Conservation (phyloP, 1,140 invertebrate species). For the Andricus grossulariae region DNA sequence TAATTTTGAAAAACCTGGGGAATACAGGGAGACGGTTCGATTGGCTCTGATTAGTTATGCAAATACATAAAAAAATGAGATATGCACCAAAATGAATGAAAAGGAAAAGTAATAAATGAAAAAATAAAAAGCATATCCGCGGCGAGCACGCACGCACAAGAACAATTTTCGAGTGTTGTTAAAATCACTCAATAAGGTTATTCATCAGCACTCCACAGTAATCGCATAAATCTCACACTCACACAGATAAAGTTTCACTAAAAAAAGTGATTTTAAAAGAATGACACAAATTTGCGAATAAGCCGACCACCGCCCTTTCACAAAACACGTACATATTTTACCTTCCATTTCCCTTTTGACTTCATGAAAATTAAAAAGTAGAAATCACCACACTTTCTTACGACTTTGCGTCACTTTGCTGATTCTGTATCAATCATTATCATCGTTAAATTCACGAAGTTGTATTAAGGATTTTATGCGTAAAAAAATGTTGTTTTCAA, state of each 20-base stretch:
- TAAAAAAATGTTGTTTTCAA: background rate
- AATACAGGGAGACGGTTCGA: conserved; percentile 35
- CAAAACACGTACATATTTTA: conserved; percentile 54
- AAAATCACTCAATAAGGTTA: conserved; percentile 41
- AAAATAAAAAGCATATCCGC: conserved; percentile 65
- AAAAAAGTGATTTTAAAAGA: conserved; percentile 27
- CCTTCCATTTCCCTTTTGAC: conserved; percentile 61
- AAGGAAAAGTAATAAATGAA: conserved; percentile 20
- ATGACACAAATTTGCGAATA: conserved; percentile 3
- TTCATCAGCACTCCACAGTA: background rate
- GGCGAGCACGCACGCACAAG: conserved; percentile 58
- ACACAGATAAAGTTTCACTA: background rate
- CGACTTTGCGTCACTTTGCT: conserved; percentile 54
- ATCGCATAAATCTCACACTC: background rate
- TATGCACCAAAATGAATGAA: conserved; percentile 8
- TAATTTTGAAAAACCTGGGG: background rate
- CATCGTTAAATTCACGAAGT: conserved; percentile 29
- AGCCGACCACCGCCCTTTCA: conserved; percentile 49
- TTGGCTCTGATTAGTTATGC: conserved; percentile 38
- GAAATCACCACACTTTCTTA: conserved; percentile 54
- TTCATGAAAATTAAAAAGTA: conserved; percentile 56
- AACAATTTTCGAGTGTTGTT: conserved; percentile 52
- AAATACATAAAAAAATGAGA: background rate
- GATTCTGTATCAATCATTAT: conserved; percentile 51
- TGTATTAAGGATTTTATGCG: conserved; percentile 33